These are phyloP conservation scores for Drosophila suboccidentalis DNA, from an alignment of 2,888 invertebrate genomes.

Conservation along the genomic window DNA sequence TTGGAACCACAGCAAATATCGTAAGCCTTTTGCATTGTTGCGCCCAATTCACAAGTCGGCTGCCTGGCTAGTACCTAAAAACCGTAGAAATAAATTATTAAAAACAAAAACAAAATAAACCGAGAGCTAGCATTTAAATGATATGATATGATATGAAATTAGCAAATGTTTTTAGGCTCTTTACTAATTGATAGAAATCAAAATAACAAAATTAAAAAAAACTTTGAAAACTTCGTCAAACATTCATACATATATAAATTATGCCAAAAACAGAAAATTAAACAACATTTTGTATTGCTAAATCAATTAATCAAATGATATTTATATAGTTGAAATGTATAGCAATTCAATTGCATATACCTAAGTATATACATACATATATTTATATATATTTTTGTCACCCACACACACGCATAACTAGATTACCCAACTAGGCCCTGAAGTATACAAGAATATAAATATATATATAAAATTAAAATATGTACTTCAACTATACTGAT, in stretches of 20 bases:
- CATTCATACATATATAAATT: slow-evolving; percentile 35
- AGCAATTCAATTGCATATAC: slow-evolving; percentile 54
- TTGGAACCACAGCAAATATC: slow-evolving; percentile 68
- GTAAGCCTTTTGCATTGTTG: slow-evolving; percentile 60
- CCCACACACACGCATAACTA: slow-evolving; percentile 40
- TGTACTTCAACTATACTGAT: neutral
- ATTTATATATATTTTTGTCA: slow-evolving; percentile 53
- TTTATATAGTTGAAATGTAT: slow-evolving; percentile 51
- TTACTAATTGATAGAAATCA: slow-evolving; percentile 45
- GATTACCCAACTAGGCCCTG: slow-evolving; percentile 33
- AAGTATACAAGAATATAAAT: slow-evolving; percentile 37
- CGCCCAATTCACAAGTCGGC: slow-evolving; percentile 62
- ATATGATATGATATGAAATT: slow-evolving; percentile 38
- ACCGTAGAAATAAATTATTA: slow-evolving; percentile 38
- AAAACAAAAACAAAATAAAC: slow-evolving; percentile 7
- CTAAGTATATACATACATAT: slow-evolving; percentile 32
- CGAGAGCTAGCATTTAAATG: slow-evolving; percentile 68
- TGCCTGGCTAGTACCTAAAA: slow-evolving; percentile 75
- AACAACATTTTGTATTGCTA: slow-evolving; percentile 54
- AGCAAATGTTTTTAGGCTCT: slow-evolving; percentile 66
- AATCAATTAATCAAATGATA: slow-evolving; percentile 52
- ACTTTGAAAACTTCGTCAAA: slow-evolving; percentile 26
- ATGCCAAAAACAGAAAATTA: slow-evolving; percentile 49
- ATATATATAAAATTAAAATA: slow-evolving; percentile 1
- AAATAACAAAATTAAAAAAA: slow-evolving; percentile 16